Evolutionary conservation across 1,140 invertebrate species (phyloP), one percentile per base, ranked within the genome.

Genomic region (Pentalonia nigronervosa): DNA sequence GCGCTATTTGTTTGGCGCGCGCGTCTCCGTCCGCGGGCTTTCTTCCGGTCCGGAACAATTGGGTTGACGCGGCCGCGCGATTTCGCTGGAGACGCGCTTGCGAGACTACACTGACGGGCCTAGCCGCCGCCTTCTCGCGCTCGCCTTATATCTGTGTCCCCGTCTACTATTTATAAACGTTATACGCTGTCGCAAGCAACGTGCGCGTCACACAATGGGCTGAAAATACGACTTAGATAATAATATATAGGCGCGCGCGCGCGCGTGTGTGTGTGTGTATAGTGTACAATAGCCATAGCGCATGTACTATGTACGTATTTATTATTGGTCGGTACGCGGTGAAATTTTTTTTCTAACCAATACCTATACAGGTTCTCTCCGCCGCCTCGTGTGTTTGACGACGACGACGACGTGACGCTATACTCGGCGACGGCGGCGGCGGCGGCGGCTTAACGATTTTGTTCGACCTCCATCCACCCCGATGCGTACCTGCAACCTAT

Each of bases 391-490:
- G 25, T 76, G 30, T 76, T 76, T 30, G n/a, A 76, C n/a, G 60
- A 56, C 60, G 14, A 76, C n/a, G 60, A 56, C 34, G 34, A 89
- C 48, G n/a, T 34, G 50, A 89, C 50, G 34, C 88, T 50, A 34
- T 23, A 34, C 20, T 7, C 48, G 30, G 30, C n/a, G 48, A 11
- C 47, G 47, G 47, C 47, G 47, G n/a, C 86, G 86, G 21, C 86
- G 30, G n/a, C 87, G 45, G 20, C 86, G 88, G 25, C 34, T 56
- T 89, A 89, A 89, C 88, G 88, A 89, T 89, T 89, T 89, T 89
- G 34, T 89, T 34, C 88, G 48, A 89, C 88, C 88, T 89, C 88
- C 20, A 36, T 76, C 30, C 88, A 56, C 50, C 88, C 88, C 48
- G 48, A 47, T 20, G 23, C 36, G 34, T 50, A 83, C 76, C 76